These are phyloP conservation scores for Tridacna gigas DNA, from an alignment of 2,888 invertebrate genomes.

Conservation along the genomic window DNA sequence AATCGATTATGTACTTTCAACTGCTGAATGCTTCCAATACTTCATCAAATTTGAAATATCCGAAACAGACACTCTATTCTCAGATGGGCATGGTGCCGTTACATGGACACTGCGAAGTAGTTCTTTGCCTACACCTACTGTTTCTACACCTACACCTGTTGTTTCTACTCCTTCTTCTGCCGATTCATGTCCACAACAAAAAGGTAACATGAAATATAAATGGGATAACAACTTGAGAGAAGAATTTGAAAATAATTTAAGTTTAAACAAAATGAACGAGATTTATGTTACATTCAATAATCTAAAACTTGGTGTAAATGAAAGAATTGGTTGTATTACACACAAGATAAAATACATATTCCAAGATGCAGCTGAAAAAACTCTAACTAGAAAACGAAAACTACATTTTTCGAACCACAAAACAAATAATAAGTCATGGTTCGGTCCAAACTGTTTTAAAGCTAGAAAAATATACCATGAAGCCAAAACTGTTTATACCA, in stretches of 20 bases:
- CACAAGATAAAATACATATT: not conserved
- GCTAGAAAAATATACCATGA: conserved; percentile 25
- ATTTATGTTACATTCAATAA: not conserved
- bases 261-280: no score
- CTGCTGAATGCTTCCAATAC: conserved; percentile 13
- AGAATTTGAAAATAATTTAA: conserved; percentile 7
- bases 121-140: no score
- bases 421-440: conserved; percentile 35
- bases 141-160: no score
- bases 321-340: not conserved
- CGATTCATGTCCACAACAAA: not conserved
- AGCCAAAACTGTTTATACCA: conserved; percentile 14
- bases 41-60: conserved; percentile 14
- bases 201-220: not conserved
- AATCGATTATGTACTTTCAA: conserved; percentile 25
- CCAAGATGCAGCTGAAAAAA: not conserved
- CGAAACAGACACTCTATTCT: conserved; percentile 23
- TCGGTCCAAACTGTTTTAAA: conserved; percentile 28
- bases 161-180: no score
- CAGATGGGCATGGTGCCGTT: conserved; percentile 24
- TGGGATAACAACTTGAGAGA: not conserved
- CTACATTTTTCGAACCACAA: not conserved
- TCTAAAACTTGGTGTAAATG: not conserved
- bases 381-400: not conserved
- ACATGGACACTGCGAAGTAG: no score